Evolutionary conservation across 2,797 vertebrate genomes (phyloP), one percentile per base, ranked within the genome.

Genomic region (Etheostoma perlongum): DNA sequence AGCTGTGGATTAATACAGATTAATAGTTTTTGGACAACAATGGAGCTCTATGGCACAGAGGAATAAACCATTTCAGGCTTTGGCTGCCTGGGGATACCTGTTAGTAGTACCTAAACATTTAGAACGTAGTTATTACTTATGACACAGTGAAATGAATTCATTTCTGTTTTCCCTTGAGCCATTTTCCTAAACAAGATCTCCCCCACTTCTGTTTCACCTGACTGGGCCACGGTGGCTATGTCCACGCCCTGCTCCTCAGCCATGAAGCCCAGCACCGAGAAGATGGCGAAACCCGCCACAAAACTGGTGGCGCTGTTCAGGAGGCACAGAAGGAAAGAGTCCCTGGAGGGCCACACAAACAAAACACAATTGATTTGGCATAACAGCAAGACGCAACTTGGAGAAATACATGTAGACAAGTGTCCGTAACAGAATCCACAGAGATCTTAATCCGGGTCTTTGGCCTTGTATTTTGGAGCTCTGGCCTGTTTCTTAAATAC

Each of bases 231-330:
- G 0, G 95, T 77, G 19, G 93, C 79, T 30, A 98, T 97, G 78
- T 94, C 93, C n/a, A 97, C 76, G 0, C 94, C 94, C 81, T 97
- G 97, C 75, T 98, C 96, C 58, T 64, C 91, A 2, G 97, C 95
- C 97, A 98, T 98, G 94, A 98, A 98, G 76, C 97, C 97, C 83
- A 98, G 89, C 78, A 98, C 96, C 0, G 97, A 97, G 93, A 98
- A 98, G 87, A 98, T 97, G 83, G 96, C 97, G 46, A 98, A 98
- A 0, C 97, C 97, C 0, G 97, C 96, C 82, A 96, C n/a, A 15
- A 98, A 97, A 72, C 97, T 98, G 89, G 97, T 98, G 90, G 74
- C 51, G 48, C 97, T 97, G 92, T 98, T 98, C 88, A 98, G 90
- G 85, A 96, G 95, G 91, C 97, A 98, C 76, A 98, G 94, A 52